Base-by-base conservation (phyloP, 1,140 invertebrate species). In the Macrostomum lignano region DNA sequence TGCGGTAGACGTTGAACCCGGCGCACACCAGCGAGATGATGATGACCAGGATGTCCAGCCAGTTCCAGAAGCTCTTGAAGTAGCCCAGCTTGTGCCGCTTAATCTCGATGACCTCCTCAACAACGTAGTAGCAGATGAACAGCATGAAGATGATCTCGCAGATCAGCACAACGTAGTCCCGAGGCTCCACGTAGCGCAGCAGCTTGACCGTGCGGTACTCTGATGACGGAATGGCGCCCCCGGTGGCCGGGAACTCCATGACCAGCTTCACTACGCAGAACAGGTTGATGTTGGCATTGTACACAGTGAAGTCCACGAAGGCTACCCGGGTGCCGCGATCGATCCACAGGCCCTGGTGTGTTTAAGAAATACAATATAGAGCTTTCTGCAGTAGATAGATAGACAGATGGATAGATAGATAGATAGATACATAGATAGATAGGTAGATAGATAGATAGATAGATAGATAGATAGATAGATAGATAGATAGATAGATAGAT, bases 271-370 rank as follows among this genome's bases (percentile, higher is more conserved):
- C 48, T 33, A 70, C 56, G 47, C 67, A 68, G 55, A 74, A 72
- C 17, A 72, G 50, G 47, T 74, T 73, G 26, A 71, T 58, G 50
- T 74, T 74, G 5, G 66, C 65, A 50, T 74, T 74, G 51, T 72
- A 74, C 15, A 71, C 58, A 0, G 67, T 67, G 41, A 73, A 73
- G 49, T 74, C 71, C 2, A 73, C 45, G 44, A 73, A 70, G 15
- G 74, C 49, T 2, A 58, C 68, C 44, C 72, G 47, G 0, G 72
- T 73, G 7, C 63, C 67, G 38, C 68, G 41, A 15, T 59, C 57
- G 20, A 74, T 63, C 72, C 72, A 74, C 2, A 66, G 46, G 9
- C 19, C 19, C 14, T n/a, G n/a, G n/a, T n/a, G n/a, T n/a, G n/a
- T n/a, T n/a, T n/a, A n/a, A n/a, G n/a, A n/a, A n/a, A n/a, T n/a